Evolutionary conservation across 2,888 invertebrate species (phyloP), one percentile per base, ranked within the genome.

Genomic region (Synanthedon myopaeformis): DNA sequence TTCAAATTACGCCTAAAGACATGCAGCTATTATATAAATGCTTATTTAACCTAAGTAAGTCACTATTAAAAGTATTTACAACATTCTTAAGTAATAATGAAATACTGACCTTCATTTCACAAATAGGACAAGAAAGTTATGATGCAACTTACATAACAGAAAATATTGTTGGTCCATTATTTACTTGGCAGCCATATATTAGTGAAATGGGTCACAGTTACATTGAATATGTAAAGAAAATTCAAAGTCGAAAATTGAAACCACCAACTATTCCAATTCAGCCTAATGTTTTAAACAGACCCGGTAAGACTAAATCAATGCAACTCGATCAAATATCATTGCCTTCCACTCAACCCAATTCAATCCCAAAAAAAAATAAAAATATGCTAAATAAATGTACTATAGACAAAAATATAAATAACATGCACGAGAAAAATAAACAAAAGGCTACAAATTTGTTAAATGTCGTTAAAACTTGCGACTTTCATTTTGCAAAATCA

Each of bases 141-240:
- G 90, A 89, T 55, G 82, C 82, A 49, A 76, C 71, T 41, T 90
- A 82, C 60, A 79, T 89, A 19, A 74, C 89, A 3, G 77, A 88
- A 45, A 82, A 83, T 58, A 85, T 91, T 51, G 74, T 89, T 19
- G 65, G 69, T 48, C 89, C 90, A 1, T 68, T 90, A 35, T 73
- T 88, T 61, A 66, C 70, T 45, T 86, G 85, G 86, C 85, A 85
- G 59, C 84, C 86, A 6, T 79, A 75, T 55, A 78, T 87, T 23
- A 75, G 76, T 61, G 79, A 85, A 70, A 82, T 86, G 79, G 75
- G 65, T 19, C 73, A 79, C 55, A 78, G 53, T 52, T 86, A 81
- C 61, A 70, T 72, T 4, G 75, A 77, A 59, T 74, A 79, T 61
- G 57, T 76, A 2, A 74, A 74, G 41, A 82, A 77, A 64, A 62